Base-by-base conservation (phyloP, 2,113 vertebrate genomes). In the Nothocercus nigrocapillus region DNA sequence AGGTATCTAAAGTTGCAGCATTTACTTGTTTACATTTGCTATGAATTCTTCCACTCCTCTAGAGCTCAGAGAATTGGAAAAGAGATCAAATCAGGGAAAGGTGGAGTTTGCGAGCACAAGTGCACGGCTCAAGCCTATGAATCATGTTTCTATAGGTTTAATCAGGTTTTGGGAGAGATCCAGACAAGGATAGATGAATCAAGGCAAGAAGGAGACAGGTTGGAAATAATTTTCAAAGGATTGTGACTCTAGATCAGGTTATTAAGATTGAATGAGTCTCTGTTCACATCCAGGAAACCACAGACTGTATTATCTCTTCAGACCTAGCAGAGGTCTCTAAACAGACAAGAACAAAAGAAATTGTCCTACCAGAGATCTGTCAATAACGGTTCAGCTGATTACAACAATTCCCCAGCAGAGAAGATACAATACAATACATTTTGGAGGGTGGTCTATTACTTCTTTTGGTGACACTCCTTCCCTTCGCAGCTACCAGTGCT, bases 381-480 rank as follows among this genome's bases (percentile, higher is more conserved):
- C 79, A 93, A 70, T 85, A 70, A 93, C 66, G 4, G 11, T 38
- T 89, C 34, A 36, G 40, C 59, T 85, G 70, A 79, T 85, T 85
- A 78, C 87, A 90, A 47, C 8, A 30, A 79, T 82, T 90, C 83
- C 58, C 66, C 78, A 83, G 63, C 66, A 72, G 20, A 82, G 32
- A 87, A 9, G 44, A 92, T 63, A 90, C 95, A 95, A 92, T 63
- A 90, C 95, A 95, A 95, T 74, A 67, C 9, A 17, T 93, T 90
- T 90, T 86, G 66, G 61, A 89, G n/a, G 68, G 64, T 82, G 61
- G 81, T 87, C 72, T 90, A 11, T 51, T 86, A 49, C 27, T 70
- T 85, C 74, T 89, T 75, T 73, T 45, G 81, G 40, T 75, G 72
- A 90, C 80, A 84, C 68, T 14, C 28, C 13, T 73, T 72, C n/a